phyloP scores from a whole-genome alignment of 1,140 invertebrate genomes.

The Brachystomella parvula region DNA sequence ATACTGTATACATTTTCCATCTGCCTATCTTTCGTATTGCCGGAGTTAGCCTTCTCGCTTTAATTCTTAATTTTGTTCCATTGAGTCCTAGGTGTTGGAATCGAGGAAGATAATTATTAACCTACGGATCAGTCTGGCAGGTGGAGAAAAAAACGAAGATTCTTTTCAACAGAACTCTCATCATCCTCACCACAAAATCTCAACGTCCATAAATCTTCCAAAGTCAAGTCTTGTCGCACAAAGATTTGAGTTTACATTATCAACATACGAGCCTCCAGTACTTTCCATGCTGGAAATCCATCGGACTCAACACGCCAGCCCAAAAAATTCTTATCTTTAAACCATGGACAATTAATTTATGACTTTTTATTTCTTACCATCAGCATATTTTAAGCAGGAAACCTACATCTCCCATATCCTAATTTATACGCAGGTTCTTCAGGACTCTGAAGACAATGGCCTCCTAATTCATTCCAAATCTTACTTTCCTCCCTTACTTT shows the following conservation, averaged over 20 bases:
- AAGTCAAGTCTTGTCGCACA: background rate
- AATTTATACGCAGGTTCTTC: slow-evolving; percentile 20
- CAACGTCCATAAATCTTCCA: too few species aligned
- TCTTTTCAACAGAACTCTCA: too few species aligned
- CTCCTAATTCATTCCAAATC: slow-evolving; percentile 20
- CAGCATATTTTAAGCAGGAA: slow-evolving; percentile 9
- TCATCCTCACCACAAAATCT: too few species aligned
- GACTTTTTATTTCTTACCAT: background rate
- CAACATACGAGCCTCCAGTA: background rate
- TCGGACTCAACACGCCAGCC: background rate
- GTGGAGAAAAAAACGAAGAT: too few species aligned
- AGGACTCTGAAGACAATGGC: slow-evolving; percentile 19
- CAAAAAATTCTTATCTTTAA: background rate
- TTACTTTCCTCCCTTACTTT: background rate
- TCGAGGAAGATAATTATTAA: background rate
- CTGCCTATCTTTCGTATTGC: too few species aligned
- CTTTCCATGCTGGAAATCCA: background rate
- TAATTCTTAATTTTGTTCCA: background rate
- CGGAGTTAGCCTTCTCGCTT: too few species aligned
- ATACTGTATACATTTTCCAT: too few species aligned
- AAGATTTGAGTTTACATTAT: background rate
- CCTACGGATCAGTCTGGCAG: background rate
- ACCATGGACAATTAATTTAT: background rate
- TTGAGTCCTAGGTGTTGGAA: background rate
- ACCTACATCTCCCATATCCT: slow-evolving; percentile 16